phyloP scores from a whole-genome alignment of 2,113 vertebrate genomes.

The Pachyramphus minor region DNA sequence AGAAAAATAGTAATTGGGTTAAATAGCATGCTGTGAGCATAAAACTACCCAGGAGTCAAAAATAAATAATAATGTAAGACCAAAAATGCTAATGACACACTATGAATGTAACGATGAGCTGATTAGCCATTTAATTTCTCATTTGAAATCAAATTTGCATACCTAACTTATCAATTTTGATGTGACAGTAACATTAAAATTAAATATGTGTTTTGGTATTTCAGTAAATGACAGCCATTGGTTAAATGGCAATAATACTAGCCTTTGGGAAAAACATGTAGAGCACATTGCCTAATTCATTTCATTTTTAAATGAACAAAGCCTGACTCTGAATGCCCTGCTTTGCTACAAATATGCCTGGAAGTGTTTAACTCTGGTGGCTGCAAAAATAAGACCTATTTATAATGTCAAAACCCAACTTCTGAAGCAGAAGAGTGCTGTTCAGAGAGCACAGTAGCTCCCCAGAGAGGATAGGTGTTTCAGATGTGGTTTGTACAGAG shows the following conservation, averaged over 20 bases:
- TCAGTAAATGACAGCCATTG: constrained; percentile 55
- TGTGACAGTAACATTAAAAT: constrained; percentile 43
- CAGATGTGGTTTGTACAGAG: accelerated
- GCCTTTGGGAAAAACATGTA: constrained; percentile 35
- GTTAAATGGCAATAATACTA: constrained; percentile 47
- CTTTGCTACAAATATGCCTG: constrained; percentile 1
- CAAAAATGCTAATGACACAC: constrained; percentile 29
- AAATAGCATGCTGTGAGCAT: background rate
- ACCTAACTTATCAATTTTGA: constrained; percentile 27
- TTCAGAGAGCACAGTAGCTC: background rate
- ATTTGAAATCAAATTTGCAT: constrained; percentile 51
- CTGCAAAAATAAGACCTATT: background rate
- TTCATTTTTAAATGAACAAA: constrained; percentile 44
- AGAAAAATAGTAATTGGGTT: constrained; percentile 10
- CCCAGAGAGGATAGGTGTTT: background rate
- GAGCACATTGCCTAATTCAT: background rate
- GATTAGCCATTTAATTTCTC: constrained; percentile 55
- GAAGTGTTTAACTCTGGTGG: background rate
- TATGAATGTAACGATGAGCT: constrained; percentile 13
- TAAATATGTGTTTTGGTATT: constrained; percentile 39
- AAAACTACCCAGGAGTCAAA: constrained; percentile 18
- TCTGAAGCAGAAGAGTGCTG: background rate
- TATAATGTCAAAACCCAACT: background rate
- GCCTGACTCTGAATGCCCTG: background rate
- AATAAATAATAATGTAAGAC: constrained; percentile 12